Conservation (phyloP, 30 jellyfish, hydroid and myxozoan genomes). For the Chrysaora quinquecirrha region DNA sequence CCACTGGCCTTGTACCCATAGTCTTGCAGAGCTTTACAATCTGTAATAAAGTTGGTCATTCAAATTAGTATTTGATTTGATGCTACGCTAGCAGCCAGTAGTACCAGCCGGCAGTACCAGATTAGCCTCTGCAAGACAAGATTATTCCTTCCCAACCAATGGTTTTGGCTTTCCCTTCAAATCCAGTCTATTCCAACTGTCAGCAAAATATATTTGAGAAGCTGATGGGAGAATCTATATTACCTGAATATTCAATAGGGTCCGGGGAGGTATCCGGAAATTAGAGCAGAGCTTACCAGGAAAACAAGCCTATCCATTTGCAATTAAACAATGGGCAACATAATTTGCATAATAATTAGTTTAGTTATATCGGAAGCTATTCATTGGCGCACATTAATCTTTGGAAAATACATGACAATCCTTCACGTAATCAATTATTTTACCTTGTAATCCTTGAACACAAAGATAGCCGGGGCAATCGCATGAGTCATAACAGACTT, state of each 20-base stretch:
- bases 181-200: background rate
- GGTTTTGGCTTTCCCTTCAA: no score
- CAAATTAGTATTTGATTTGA: no score
- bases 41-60: background rate
- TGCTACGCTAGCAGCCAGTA: background rate
- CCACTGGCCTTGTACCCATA: background rate
- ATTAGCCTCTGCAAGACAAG: background rate
- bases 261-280: no score
- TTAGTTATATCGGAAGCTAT: background rate
- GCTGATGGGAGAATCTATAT: no score
- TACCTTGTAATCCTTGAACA: background rate
- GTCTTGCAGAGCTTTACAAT: background rate
- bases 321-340: background rate
- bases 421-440: no score
- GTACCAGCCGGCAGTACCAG: background rate
- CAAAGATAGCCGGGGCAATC: background rate
- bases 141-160: background rate
- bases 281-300: background rate
- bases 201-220: background rate
- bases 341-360: no score
- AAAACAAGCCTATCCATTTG: background rate
- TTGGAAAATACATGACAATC: background rate
- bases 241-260: no score
- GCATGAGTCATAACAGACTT: background rate
- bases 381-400: background rate